Conservation (phyloP, 2,888 invertebrate species). For the Caradrina kadenii region DNA sequence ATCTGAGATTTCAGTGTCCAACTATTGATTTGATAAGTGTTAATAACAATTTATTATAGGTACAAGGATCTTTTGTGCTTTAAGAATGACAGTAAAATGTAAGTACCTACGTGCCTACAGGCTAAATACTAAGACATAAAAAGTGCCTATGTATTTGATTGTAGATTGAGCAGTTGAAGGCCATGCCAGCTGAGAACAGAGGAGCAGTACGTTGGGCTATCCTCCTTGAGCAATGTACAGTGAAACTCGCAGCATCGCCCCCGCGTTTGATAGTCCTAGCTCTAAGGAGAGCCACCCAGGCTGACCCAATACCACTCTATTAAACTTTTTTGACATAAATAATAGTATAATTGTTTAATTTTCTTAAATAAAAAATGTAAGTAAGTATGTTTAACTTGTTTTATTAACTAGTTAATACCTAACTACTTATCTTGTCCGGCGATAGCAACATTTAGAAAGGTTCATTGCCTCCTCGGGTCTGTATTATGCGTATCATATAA, state of each 20-base stretch:
- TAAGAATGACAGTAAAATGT: neutral
- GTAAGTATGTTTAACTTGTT: neutral
- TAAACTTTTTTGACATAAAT: constrained; percentile 56
- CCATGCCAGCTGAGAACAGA: constrained; percentile 87
- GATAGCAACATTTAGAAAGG: neutral
- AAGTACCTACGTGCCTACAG: neutral
- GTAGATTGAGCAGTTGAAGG: constrained; percentile 89
- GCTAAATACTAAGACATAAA: neutral
- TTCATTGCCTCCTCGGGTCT: constrained; percentile 5
- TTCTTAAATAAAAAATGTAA: neutral
- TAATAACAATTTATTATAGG: no score
- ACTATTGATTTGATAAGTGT: no score
- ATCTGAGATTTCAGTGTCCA: neutral
- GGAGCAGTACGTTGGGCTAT: constrained; percentile 91
- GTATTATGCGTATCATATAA: no score
- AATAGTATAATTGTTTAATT: neutral
- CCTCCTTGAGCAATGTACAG: constrained; percentile 92
- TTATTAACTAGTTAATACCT: neutral
- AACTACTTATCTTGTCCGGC: neutral
- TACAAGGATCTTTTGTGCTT: neutral
- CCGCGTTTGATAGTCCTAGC: constrained; percentile 79
- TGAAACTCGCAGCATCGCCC: constrained; percentile 85
- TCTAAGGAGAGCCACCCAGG: constrained; percentile 79
- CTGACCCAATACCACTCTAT: constrained; percentile 85
- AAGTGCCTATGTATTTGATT: constrained; percentile 7